Evolutionary conservation across 92 coral and sea anemone species (phyloP), one percentile per base, ranked within the genome.

Genomic region (Phymanthus crucifer): DNA sequence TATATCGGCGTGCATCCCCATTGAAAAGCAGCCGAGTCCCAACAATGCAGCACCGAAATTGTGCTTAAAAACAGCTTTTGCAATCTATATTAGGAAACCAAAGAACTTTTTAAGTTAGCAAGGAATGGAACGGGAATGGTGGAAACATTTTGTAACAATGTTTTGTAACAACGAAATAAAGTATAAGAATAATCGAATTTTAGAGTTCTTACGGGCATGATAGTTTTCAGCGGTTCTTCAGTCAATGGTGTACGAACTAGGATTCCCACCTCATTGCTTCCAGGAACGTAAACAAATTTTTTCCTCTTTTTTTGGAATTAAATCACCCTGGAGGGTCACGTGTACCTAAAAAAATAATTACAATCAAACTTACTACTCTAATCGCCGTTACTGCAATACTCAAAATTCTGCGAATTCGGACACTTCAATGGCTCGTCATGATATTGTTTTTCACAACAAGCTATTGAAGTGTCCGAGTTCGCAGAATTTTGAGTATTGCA

Each of bases 1-100:
- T 14, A 11, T 10, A 32, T 76, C 80, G 3, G 71, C 80, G 19
- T 56, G 80, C 33, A 76, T 27, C 17, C 80, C 80, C 80, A 57
- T 76, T n/a, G 36, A 70, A 32, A 54, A 27, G 34, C 71, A 57
- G 26, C 43, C 71, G 6, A 76, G 27, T 16, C 48, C 40, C 23
- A 57, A 12, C 26, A 76, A 17, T 69, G 68, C 35, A 57, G 71
- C 80, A 8, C 80, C 80, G 57, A 76, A 56, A 8, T 56, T 76
- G 32, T 56, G 80, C 34, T 56, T 57, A n/a, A 76, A 50, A 45
- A 76, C 80, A 31, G 31, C 23, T 12, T 76, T 27, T 10, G 80
- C 70, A 33, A 57, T 14, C 70, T 56, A 71, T 19, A 76, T 52
- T 52, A 2, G 27, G 27, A 27, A 23, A 27, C 31, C 32, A 27